Evolutionary conservation across 2,888 invertebrate genomes (phyloP).

Genomic region (Gryllus longicercus): DNA sequence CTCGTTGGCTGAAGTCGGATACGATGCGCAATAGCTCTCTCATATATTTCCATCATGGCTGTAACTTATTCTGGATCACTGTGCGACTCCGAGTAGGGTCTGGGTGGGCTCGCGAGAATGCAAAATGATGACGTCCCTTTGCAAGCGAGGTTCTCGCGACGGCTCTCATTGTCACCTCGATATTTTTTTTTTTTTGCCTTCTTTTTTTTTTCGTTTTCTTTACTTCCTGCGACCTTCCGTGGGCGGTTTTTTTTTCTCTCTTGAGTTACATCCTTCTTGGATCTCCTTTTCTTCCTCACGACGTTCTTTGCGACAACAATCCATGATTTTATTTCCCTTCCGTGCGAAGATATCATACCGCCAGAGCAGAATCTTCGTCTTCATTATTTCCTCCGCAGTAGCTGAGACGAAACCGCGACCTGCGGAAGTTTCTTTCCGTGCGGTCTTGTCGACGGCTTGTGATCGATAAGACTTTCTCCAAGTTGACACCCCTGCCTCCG

Average conservation of each 20-base stretch:
- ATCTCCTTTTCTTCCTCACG: background rate
- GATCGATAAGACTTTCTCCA: background rate
- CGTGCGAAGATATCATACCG: background rate
- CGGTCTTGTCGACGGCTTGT: background rate
- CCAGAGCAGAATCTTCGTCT: background rate
- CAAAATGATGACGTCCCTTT: conserved; percentile 5
- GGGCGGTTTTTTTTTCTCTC: background rate
- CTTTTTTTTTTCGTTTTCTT: background rate
- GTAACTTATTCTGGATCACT: too few relatives aligned
- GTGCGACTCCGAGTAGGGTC: too few relatives aligned
- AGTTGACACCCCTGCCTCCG: background rate
- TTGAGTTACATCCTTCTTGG: background rate
- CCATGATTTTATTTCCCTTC: background rate
- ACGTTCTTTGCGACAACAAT: background rate
- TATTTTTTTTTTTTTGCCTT: background rate
- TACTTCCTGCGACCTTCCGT: background rate
- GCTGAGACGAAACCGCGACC: background rate
- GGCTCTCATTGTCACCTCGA: background rate
- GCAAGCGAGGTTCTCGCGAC: background rate
- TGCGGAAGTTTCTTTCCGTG: background rate
- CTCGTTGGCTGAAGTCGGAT: too few relatives aligned
- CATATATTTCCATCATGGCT: too few relatives aligned
- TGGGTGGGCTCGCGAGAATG: background rate
- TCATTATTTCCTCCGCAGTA: background rate
- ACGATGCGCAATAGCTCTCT: too few relatives aligned